Conservation (phyloP, 2,888 invertebrate species). For the Oscheius myriophilus region DNA sequence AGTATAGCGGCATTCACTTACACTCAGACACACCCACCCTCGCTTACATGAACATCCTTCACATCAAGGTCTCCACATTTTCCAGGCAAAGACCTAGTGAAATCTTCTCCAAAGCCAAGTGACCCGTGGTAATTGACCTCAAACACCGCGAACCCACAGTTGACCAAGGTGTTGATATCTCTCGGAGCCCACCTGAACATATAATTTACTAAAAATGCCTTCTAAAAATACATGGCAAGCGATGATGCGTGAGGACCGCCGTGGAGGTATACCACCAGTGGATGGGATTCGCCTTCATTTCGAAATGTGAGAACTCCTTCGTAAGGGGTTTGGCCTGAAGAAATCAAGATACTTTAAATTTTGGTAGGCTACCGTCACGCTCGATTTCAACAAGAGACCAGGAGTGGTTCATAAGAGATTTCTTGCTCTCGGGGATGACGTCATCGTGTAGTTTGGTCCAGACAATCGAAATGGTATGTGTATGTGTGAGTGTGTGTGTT, state of each 20-base stretch:
- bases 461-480: constrained; percentile 34
- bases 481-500: no score
- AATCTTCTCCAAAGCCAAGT: constrained; percentile 81
- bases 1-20: neutral
- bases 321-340: constrained; percentile 47
- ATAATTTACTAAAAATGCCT: constrained; percentile 1
- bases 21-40: no score
- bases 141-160: constrained; percentile 68
- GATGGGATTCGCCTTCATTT: constrained; percentile 43
- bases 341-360: neutral
- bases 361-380: constrained; percentile 29
- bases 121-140: constrained; percentile 74
- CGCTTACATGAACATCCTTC: constrained; percentile 75
- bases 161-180: constrained; percentile 50
- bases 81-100: constrained; percentile 80
- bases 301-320: constrained; percentile 65
- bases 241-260: constrained; percentile 69
- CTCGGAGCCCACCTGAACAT: constrained; percentile 57
- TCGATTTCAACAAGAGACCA: constrained; percentile 52
- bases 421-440: constrained; percentile 38
- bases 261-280: constrained; percentile 67
- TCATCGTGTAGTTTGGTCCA: constrained; percentile 53
- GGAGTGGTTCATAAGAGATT: constrained; percentile 41
- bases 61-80: constrained; percentile 84
- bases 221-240: constrained; percentile 39